Conservation (phyloP, 2,888 invertebrate genomes). For the Hydrotaea diabolus region DNA sequence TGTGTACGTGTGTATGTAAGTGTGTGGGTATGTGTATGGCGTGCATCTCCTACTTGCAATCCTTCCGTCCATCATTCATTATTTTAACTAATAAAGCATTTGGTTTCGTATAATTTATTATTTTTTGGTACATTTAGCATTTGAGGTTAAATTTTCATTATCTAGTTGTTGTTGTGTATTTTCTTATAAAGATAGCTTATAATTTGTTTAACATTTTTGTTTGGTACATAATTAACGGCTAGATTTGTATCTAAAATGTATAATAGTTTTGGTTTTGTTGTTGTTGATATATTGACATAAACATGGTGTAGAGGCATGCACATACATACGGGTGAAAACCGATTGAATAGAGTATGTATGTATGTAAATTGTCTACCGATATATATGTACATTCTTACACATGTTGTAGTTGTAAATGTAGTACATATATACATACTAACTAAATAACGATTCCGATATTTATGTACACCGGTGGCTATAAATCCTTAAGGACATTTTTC, state of each 20-base stretch:
- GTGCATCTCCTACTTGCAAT: not conserved
- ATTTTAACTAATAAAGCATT: conserved; percentile 61
- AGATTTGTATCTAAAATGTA: conserved; percentile 11
- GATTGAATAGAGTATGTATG: not conserved
- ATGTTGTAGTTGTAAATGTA: not conserved
- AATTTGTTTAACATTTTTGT: conserved; percentile 1
- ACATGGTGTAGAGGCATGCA: not conserved
- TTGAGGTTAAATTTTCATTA: conserved; percentile 41
- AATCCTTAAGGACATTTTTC: too few relatives aligned
- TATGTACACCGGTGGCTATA: conserved; percentile 1
- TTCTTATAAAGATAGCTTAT: not conserved
- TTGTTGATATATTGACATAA: conserved; percentile 38
- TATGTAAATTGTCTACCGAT: not conserved
- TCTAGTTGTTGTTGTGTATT: conserved; percentile 16
- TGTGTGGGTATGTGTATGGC: not conserved
- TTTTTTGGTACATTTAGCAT: conserved; percentile 58
- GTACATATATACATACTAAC: conserved; percentile 1
- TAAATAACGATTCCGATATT: not conserved
- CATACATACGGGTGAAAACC: conserved; percentile 12
- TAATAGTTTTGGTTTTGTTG: not conserved
- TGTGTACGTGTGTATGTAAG: not conserved
- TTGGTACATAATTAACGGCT: conserved; percentile 33
- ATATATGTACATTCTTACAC: conserved; percentile 2
- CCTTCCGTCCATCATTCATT: conserved; percentile 32
- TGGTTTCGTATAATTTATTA: conserved; percentile 40